Evolutionary conservation across 2,888 invertebrate species (phyloP).

Genomic region (Acrobasis suavella): DNA sequence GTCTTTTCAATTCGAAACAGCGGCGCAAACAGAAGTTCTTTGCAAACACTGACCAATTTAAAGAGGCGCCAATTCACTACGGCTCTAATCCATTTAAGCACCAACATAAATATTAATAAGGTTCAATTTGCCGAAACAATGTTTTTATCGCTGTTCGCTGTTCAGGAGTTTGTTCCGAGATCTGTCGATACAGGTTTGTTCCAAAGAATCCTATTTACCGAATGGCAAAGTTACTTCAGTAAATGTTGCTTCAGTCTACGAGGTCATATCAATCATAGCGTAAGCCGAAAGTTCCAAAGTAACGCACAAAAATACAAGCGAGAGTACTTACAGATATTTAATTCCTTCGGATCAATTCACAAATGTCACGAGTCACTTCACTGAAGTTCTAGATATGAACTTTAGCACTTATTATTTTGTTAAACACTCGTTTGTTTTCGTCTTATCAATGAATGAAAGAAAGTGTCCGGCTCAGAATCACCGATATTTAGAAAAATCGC

Average conservation of each 20-base stretch:
- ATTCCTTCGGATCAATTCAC: conserved; percentile 30
- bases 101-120: conserved; percentile 26
- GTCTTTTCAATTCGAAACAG: conserved; percentile 59
- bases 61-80: conserved; percentile 20
- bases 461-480: conserved; percentile 16
- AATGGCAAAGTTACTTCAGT: conserved; percentile 29
- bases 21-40: conserved; percentile 43
- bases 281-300: background rate
- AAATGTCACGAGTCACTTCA: conserved; percentile 52
- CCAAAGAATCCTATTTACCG: conserved; percentile 24
- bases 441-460: conserved; percentile 21
- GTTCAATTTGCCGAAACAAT: conserved; percentile 11
- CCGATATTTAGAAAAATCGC: conserved; percentile 32
- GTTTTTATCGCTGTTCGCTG: background rate
- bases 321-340: conserved; percentile 43
- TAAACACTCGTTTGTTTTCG: conserved; percentile 41
- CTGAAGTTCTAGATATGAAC: conserved; percentile 37
- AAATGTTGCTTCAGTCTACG: conserved; percentile 17
- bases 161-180: background rate
- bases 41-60: conserved; percentile 26
- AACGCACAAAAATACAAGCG: conserved; percentile 26
- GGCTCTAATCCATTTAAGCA: conserved; percentile 26
- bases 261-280: background rate
- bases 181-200: conserved; percentile 10
- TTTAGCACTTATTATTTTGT: conserved; percentile 29